Conservation (phyloP, 2,113 vertebrate genomes). For the Phrynosoma blainvillii region DNA sequence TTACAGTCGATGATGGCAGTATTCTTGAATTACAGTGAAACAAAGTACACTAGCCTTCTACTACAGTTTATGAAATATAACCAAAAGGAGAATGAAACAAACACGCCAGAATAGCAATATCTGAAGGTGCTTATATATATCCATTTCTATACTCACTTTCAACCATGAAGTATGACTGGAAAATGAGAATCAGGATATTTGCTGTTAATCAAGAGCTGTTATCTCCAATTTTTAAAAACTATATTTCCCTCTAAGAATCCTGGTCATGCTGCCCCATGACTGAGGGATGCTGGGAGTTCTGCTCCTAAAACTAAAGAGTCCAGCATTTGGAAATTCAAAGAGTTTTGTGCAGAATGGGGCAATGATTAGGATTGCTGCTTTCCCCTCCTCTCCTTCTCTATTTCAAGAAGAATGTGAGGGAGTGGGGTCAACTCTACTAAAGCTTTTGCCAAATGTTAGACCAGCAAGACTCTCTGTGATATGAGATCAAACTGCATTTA, state of each 20-base stretch:
- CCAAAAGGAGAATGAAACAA: conserved; percentile 58
- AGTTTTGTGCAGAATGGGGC: neutral
- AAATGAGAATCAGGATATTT: neutral
- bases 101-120: conserved; percentile 31
- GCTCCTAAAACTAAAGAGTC: no score
- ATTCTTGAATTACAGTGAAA: conserved; percentile 59
- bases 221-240: neutral
- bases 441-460: no score
- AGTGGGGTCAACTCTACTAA: no score
- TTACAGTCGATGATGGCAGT: conserved; percentile 59
- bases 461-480: no score
- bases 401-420: neutral
- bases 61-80: conserved; percentile 61
- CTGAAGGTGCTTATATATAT: neutral
- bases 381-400: neutral
- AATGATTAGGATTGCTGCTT: no score
- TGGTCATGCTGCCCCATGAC: no score
- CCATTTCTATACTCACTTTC: conserved; percentile 8
- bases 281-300: no score
- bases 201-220: neutral
- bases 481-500: no score
- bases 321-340: neutral
- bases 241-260: neutral
- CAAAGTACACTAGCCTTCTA: conserved; percentile 55
- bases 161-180: neutral